Evolutionary conservation across 1,140 invertebrate genomes (phyloP), one percentile per base, ranked within the genome.

Genomic region (Drosophila tani): DNA sequence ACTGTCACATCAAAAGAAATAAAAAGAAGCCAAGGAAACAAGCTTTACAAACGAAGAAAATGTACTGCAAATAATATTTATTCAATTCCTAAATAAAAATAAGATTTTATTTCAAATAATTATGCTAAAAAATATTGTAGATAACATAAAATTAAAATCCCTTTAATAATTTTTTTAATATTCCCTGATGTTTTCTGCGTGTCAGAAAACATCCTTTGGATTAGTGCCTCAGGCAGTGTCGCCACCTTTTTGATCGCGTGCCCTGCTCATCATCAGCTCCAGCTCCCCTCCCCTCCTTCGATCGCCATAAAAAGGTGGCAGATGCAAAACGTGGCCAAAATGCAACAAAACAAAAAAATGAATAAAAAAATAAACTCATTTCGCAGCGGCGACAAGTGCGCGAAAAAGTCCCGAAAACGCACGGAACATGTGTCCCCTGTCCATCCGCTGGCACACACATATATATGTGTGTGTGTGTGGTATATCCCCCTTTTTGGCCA

Each of bases 311-410:
- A 43, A 77, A 56, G 50, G 41, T 78, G 50, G 75, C 75, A 77
- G 75, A 77, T 78, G 75, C 75, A 78, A 68, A 75, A 71, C 53
- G 32, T 24, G 62, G 15, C 43, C 56, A 70, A 66, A 41, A 32
- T 32, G 29, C 29, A 32, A 32, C 21, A 40, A 17, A 21, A 65
- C 2, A 17, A 46, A 17, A n/a, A 35, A 15, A 40, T 57, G 19
- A 40, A n/a, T 38, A 29, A 70, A 64, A 57, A 70, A 50, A 70
- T 38, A 40, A 68, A 70, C 67, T 70, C 67, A 70, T 70, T 70
- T 70, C 11, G 80, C 60, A 62, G 63, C 80, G 80, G 67, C 80
- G 79, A 63, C 82, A 79, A 85, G 82, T 78, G 67, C 82, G 62
- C 65, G 64, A 85, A 85, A 82, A 82, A 81, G 67, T 79, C 75